Conservation (phyloP, 2,888 invertebrate genomes). For the Cheilosia grossa region DNA sequence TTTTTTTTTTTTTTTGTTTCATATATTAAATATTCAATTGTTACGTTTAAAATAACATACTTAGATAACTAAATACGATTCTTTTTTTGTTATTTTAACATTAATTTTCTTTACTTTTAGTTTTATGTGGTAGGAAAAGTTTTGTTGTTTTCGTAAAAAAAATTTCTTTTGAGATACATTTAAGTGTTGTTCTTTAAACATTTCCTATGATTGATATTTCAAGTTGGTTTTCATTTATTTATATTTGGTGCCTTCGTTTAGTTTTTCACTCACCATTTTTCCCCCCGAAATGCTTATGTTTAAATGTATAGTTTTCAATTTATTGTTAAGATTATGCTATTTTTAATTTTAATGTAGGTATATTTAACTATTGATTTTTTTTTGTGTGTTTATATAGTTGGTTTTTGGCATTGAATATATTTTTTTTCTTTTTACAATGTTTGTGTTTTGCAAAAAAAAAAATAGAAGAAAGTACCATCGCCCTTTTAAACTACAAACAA, state of each 20-base stretch:
- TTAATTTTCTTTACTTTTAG: conserved; percentile 27
- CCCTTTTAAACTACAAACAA: conserved; percentile 38
- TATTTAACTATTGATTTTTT: conserved; percentile 71
- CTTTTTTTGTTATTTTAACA: conserved; percentile 25
- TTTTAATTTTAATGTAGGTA: conserved; percentile 43
- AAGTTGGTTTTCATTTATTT: conserved; percentile 29
- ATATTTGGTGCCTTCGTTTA: conserved; percentile 15
- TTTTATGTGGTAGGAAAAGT: conserved; percentile 61
- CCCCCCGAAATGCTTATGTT: conserved; percentile 31
- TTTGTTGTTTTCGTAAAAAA: conserved; percentile 68
- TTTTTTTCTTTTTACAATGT: conserved; percentile 11
- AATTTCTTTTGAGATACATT: conserved; percentile 57
- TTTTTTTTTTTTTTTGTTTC: conserved; percentile 1
- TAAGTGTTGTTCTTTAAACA: conserved; percentile 21
- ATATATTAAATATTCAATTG: conserved; percentile 43
- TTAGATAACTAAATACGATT: conserved; percentile 68
- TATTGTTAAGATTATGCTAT: conserved; percentile 64
- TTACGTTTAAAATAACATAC: conserved; percentile 61
- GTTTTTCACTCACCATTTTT: conserved; percentile 25
- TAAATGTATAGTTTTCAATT: conserved; percentile 25
- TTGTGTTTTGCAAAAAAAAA: conserved; percentile 12
- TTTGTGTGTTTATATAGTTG: conserved; percentile 42
- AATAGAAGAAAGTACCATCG: conserved; percentile 59
- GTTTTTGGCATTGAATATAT: conserved; percentile 68
- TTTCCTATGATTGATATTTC: conserved; percentile 67